Conservation (phyloP, 2,797 vertebrate genomes). For the Pseudochaenichthys georgianus region DNA sequence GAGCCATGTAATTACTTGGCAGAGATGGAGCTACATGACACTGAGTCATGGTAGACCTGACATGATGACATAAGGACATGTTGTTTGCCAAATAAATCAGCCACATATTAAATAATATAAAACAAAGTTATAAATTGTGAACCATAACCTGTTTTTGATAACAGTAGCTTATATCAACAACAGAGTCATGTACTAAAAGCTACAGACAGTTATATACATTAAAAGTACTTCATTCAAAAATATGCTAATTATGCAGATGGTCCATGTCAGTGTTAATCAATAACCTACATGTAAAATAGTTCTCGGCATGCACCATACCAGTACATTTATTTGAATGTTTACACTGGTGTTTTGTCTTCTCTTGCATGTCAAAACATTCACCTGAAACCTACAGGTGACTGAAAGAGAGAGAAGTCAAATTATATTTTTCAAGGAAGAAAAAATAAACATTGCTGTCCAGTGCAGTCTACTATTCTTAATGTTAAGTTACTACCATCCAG, state of each 20-base stretch:
- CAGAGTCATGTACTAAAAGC: background rate
- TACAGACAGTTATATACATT: background rate
- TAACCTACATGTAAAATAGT: background rate
- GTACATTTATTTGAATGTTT: background rate
- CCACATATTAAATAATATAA: background rate
- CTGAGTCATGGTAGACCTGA: background rate
- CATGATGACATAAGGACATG: constrained; percentile 19
- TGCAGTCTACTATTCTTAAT: background rate
- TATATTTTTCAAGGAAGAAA: background rate
- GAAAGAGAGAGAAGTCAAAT: background rate
- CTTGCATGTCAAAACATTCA: background rate
- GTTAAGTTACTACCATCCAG: constrained; percentile 68
- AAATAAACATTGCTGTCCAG: background rate
- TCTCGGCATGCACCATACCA: background rate
- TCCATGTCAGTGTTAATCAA: too few relatives aligned
- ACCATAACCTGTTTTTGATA: background rate
- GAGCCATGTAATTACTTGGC: constrained; percentile 35
- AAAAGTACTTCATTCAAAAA: background rate
- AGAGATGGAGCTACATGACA: constrained; percentile 15
- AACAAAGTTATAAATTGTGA: background rate
- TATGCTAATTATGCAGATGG: background rate
- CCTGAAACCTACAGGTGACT: background rate
- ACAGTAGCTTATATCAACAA: background rate
- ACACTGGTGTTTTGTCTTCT: background rate
- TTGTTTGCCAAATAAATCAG: background rate